Percentiles rank a stretch among this genome's conserved stretches.
Conservation (phyloP, 2,797 vertebrate species). For the Molossus molossus region DNA sequence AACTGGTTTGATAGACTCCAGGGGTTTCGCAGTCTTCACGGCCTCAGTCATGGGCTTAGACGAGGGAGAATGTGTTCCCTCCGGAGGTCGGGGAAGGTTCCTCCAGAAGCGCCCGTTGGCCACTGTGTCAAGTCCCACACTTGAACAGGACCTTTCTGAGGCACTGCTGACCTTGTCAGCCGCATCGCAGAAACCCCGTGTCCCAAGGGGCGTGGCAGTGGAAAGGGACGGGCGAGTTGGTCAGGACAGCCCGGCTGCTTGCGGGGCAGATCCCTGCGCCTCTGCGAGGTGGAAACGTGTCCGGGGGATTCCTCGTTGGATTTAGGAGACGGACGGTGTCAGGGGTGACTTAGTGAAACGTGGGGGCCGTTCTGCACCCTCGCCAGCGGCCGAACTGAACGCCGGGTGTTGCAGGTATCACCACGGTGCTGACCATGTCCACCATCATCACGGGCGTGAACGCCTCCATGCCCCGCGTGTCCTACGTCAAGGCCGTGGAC, state of each 20-base stretch:
- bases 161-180: background rate
- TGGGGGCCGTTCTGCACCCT: accelerated
- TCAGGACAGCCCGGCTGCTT: background rate
- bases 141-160: background rate
- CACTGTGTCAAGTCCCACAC: background rate
- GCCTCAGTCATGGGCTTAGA: background rate
- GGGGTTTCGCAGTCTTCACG: background rate
- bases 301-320: background rate
- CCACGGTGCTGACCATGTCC: conserved; percentile 96
- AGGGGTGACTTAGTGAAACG: background rate
- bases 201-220: background rate
- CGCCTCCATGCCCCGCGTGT: conserved; percentile 97
- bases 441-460: conserved; percentile 98
- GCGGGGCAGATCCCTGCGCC: background rate
- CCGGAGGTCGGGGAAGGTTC: background rate
- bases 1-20: accelerated
- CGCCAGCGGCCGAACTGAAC: background rate
- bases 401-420: conserved; percentile 90
- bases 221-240: background rate
- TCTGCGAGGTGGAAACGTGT: background rate
- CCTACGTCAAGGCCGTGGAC: conserved; percentile 97
- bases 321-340: background rate
- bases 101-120: background rate
- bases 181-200: background rate
- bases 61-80: background rate